These are phyloP conservation scores for Trichopoda pennipes DNA, from an alignment of 2,888 invertebrate species.

Conservation along the genomic window DNA sequence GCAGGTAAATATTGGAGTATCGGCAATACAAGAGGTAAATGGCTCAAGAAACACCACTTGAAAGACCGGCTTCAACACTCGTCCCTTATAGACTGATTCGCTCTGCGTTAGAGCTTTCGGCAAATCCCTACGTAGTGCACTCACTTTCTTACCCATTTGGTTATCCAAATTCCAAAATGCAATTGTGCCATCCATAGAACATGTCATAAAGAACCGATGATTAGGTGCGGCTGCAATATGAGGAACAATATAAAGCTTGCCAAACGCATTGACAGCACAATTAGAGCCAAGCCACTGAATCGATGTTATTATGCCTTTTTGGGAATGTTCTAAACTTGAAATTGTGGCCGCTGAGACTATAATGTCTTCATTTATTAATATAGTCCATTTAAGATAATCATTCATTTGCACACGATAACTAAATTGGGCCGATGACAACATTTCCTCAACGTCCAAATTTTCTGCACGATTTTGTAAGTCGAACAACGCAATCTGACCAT, in stretches of 20 bases:
- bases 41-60: constrained; percentile 82
- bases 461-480: constrained; percentile 85
- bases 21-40: constrained; percentile 78
- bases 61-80: constrained; percentile 85
- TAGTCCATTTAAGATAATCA: constrained; percentile 87
- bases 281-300: constrained; percentile 87
- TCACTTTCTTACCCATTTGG: constrained; percentile 65
- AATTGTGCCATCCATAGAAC: constrained; percentile 86
- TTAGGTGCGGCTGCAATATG: constrained; percentile 78
- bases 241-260: constrained; percentile 81
- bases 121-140: constrained; percentile 72
- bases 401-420: constrained; percentile 84
- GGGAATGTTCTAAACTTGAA: constrained; percentile 85
- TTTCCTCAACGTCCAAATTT: constrained; percentile 84
- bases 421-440: constrained; percentile 84
- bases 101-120: constrained; percentile 84
- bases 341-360: constrained; percentile 84
- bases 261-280: constrained; percentile 83
- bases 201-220: constrained; percentile 85
- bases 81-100: constrained; percentile 84
- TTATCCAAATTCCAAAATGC: constrained; percentile 87
- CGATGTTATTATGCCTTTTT: constrained; percentile 84
- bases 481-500: constrained; percentile 88
- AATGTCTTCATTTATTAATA: constrained; percentile 83
- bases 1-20: constrained; percentile 73